Evolutionary conservation across 2,113 vertebrate species (phyloP).

Genomic region (Podarcis cretensis): DNA sequence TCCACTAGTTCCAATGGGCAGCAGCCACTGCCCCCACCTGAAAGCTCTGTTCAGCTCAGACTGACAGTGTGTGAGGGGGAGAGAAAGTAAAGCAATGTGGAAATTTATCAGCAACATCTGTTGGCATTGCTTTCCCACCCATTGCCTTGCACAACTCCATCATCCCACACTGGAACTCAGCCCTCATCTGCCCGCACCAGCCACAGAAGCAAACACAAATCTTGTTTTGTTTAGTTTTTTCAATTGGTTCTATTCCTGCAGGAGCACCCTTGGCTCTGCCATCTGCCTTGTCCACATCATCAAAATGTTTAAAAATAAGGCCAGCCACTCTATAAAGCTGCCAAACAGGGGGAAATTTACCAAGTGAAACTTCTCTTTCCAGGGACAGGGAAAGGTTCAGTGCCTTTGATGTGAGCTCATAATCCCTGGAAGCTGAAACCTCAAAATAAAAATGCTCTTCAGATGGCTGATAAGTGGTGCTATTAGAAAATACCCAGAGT

Average conservation of each 20-base stretch:
- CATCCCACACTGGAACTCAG: neutral
- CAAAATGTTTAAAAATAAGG: neutral
- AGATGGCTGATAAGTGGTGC: neutral
- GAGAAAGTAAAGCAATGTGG: too few species aligned
- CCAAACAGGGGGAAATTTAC: too few species aligned
- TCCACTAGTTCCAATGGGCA: too few species aligned
- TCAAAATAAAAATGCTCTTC: neutral
- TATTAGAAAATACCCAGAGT: neutral
- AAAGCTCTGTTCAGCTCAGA: neutral
- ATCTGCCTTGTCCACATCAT: neutral
- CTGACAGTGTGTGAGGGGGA: neutral
- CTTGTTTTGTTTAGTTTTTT: neutral
- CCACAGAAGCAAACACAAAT: neutral
- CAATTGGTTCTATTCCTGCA: neutral
- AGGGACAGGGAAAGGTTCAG: neutral
- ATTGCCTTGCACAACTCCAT: neutral
- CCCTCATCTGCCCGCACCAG: neutral
- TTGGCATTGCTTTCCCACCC: neutral
- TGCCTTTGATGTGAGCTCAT: neutral
- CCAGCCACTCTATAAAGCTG: neutral
- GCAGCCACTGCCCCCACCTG: neutral
- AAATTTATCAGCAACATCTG: neutral
- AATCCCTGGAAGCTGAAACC: neutral
- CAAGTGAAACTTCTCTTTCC: neutral
- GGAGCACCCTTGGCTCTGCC: neutral